These are phyloP conservation scores for Mobula hypostoma DNA, from an alignment of 2,113 vertebrate species.

Conservation along the genomic window DNA sequence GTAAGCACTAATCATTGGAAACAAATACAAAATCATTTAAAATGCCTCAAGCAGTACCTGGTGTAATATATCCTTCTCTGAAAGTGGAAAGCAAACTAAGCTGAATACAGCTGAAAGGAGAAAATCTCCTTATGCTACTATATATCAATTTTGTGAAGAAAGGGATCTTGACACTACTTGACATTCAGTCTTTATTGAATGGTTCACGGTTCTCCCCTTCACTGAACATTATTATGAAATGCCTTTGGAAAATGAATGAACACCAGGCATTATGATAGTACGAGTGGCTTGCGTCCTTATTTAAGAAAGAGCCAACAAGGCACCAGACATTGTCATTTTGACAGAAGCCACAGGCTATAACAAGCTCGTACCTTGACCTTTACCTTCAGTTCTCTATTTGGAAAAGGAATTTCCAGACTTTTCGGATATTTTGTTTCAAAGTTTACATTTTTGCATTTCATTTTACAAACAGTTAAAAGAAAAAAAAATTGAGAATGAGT, in stretches of 20 bases:
- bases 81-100: slow-evolving; percentile 43
- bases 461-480: not conserved
- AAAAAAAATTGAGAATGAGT: too few species aligned
- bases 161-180: slow-evolving; percentile 55
- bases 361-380: slow-evolving; percentile 49
- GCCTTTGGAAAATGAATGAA: slow-evolving; percentile 49
- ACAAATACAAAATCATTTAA: slow-evolving; percentile 32
- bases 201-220: slow-evolving; percentile 47
- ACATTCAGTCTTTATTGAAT: slow-evolving; percentile 57
- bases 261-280: slow-evolving; percentile 41
- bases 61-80: slow-evolving; percentile 42
- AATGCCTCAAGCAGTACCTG: slow-evolving; percentile 39
- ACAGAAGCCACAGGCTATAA: slow-evolving; percentile 58
- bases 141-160: slow-evolving; percentile 48
- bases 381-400: slow-evolving; percentile 64
- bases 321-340: slow-evolving; percentile 57
- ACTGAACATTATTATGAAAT: slow-evolving; percentile 50
- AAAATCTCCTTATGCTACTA: slow-evolving; percentile 44
- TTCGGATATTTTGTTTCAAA: slow-evolving; percentile 52
- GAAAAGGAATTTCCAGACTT: slow-evolving; percentile 62
- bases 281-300: slow-evolving; percentile 43
- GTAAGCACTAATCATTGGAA: slow-evolving; percentile 42
- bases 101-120: slow-evolving; percentile 48
- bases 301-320: slow-evolving; percentile 47
- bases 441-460: too few species aligned